Evolutionary conservation across 1,140 invertebrate species (phyloP), one percentile per base, ranked within the genome.

Genomic region (Vollenhovia emeryi): DNA sequence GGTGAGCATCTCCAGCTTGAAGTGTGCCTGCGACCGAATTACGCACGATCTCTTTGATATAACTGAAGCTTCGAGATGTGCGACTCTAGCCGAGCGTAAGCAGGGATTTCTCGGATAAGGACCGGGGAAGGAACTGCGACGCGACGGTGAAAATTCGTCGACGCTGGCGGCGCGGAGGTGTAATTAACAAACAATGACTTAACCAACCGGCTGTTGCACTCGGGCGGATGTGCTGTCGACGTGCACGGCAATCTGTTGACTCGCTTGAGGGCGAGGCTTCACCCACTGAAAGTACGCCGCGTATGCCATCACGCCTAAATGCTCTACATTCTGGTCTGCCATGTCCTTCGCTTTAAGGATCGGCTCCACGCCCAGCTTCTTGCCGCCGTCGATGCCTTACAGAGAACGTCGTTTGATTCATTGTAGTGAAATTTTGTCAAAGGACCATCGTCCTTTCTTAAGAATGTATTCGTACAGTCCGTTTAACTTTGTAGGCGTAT

Each of bases 231-330:
- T 98, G 52, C 97, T 97, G 85, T 98, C 97, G 84, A 97, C 95
- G 79, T 96, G 96, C 2, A 98, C 96, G 82, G 96, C 95, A 74
- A 98, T 96, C 93, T 98, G 96, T 90, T 98, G 97, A 66, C 97
- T 97, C 0, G 98, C 96, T 55, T 97, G 97, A 15, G 97, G 97
- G 64, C 98, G 95, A 85, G 98, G 97, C 60, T 97, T 97, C 21
- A 98, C 96, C 96, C 98, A 98, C 89, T 98, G 97, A 94, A 98
- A 98, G 93, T 97, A 96, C 0, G 98, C 97, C 3, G 97, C 97
- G 94, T 99, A 99, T 4, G 98, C 98, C 99, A 99, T 99, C 84
- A 99, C 98, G 7, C 98, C 98, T 87, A 99, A 96, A 96, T 99
- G 98, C 93, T 99, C 98, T 2, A 99, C 98, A 92, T 99, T 97